These are phyloP conservation scores for Sycophila sp. DNA, from an alignment of 1,140 invertebrate species.

Conservation along the genomic window DNA sequence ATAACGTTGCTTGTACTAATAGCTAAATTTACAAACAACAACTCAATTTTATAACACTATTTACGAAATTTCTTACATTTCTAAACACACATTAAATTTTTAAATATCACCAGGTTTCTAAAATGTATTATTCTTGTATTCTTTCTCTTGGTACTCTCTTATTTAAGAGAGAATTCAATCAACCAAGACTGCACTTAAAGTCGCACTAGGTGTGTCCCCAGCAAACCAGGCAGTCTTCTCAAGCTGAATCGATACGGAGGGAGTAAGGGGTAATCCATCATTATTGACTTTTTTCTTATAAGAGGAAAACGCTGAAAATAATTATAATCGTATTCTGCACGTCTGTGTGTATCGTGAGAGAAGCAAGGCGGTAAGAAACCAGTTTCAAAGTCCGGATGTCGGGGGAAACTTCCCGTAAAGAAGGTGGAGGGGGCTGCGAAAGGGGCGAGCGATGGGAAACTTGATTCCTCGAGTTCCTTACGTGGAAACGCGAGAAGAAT, in stretches of 20 bases:
- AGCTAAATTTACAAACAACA: too few relatives aligned
- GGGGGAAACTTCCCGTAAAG: background rate
- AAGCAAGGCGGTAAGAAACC: background rate
- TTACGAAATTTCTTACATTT: too few relatives aligned
- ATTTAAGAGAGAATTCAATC: background rate
- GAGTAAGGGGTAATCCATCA: slow-evolving; percentile 19
- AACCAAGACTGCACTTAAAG: background rate
- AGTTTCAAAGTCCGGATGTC: background rate
- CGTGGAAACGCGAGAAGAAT: slow-evolving; percentile 28
- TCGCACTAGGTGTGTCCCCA: too few relatives aligned
- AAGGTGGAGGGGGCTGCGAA: slow-evolving; percentile 6
- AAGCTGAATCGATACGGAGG: slow-evolving; percentile 26
- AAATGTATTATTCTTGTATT: too few relatives aligned
- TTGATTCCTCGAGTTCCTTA: slow-evolving; percentile 40
- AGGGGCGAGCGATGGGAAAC: slow-evolving; percentile 18
- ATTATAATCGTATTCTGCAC: slow-evolving; percentile 22
- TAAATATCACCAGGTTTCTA: too few relatives aligned
- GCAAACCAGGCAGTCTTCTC: background rate
- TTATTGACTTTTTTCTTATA: slow-evolving; percentile 17
- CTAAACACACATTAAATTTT: too few relatives aligned
- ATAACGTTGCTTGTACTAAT: too few relatives aligned
- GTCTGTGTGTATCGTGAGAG: background rate
- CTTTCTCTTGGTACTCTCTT: too few relatives aligned
- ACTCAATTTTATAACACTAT: too few relatives aligned
- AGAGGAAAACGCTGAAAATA: slow-evolving; percentile 10